Conservation (phyloP, 2,888 invertebrate genomes). For the Eutolmus rufibarbis region DNA sequence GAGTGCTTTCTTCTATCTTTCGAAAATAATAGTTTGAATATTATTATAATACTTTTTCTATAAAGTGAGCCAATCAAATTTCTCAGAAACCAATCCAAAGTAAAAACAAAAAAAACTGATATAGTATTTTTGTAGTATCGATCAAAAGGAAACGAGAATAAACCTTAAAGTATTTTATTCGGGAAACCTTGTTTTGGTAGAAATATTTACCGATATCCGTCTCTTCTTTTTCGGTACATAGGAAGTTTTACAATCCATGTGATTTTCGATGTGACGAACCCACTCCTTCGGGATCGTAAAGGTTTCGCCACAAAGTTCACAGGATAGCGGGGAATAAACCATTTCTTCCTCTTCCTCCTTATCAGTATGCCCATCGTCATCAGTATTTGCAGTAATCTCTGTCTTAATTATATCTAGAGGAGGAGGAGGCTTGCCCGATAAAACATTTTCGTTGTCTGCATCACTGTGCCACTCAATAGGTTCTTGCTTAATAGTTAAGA, state of each 20-base stretch:
- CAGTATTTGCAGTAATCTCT: constrained; percentile 7
- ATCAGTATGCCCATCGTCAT: constrained; percentile 40
- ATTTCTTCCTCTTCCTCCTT: constrained; percentile 54
- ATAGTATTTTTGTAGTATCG: too few relatives aligned
- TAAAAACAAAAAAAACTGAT: too few relatives aligned
- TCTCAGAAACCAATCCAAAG: too few relatives aligned
- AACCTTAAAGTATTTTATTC: too few relatives aligned
- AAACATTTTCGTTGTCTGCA: constrained; percentile 21
- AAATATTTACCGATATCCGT: constrained; percentile 65
- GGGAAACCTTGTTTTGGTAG: neutral
- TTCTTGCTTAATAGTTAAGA: constrained; percentile 66
- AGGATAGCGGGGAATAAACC: constrained; percentile 78
- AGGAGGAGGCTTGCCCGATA: neutral
- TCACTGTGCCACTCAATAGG: constrained; percentile 72
- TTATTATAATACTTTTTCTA: too few relatives aligned
- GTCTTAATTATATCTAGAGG: constrained; percentile 42
- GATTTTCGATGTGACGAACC: constrained; percentile 83
- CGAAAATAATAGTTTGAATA: too few relatives aligned
- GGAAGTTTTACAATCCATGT: constrained; percentile 68
- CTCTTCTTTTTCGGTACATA: constrained; percentile 63
- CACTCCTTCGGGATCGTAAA: constrained; percentile 83
- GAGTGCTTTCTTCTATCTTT: too few relatives aligned
- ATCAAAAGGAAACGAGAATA: too few relatives aligned
- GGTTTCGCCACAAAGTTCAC: constrained; percentile 84
- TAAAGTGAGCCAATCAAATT: too few relatives aligned